Base-by-base conservation (phyloP, 2,888 invertebrate genomes). In the Drosophila prolongata region DNA sequence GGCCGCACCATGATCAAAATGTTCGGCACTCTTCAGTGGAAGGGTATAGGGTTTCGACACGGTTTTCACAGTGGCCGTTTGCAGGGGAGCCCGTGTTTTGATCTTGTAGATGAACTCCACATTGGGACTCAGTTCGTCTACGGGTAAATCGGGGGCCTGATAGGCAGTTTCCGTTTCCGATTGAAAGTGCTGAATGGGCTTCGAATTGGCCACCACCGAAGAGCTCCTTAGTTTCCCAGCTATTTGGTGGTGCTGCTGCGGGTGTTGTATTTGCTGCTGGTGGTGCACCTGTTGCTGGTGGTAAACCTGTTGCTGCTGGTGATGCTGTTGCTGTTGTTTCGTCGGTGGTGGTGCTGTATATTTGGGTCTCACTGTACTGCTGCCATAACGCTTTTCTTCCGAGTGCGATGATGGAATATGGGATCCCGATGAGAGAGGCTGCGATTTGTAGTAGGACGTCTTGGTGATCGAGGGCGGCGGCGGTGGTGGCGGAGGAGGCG, bases 101-200 rank as follows among this genome's bases (percentile, higher is more conserved):
- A 91, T 91, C 73, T 92, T 92, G 47, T 92, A 92, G 34, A 92
- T 90, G 64, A 92, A 92, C 61, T 92, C 92, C 4, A 92, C 90
- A 60, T 92, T 92, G 16, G 92, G 92, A 1, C 90, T 80, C 6
- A 92, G 46, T 1, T 87, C 77, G 1, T 92, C 91, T 0, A 84
- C 74, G 2, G 64, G 53, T 0, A 80, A 30, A 1, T 82, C 79
- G 0, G 89, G 77, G 3, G 87, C 78, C 57, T 90, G 90, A 43
- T 91, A 90, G 6, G 86, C 77, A 0, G 82, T 82, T 47, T 89
- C 90, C 3, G 84, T 87, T 35, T 91, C 90, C 5, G 84, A 58
- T 19, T 89, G 89, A 58, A 87, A 90, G 34, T 78, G 90, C 8
- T 78, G 76, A 5, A 68, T 44, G 1, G 60, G 67, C 19, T 67